Evolutionary conservation across 1,140 invertebrate genomes (phyloP).

Genomic region (Eriocheir sinensis): DNA sequence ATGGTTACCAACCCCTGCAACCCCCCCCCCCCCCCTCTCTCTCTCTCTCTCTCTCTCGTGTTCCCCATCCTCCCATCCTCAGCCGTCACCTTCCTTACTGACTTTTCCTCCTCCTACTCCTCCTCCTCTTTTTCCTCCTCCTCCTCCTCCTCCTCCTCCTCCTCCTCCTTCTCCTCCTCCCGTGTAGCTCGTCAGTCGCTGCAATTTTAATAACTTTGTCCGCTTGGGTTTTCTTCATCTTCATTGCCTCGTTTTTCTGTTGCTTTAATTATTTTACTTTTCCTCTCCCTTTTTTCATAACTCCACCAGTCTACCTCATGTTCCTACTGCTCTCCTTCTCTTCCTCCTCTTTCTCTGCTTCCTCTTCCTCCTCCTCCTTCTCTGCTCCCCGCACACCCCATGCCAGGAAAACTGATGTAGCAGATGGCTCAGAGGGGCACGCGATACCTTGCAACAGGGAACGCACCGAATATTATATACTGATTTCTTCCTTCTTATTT

Average conservation of each 20-base stretch:
- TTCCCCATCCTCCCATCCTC: too few relatives aligned
- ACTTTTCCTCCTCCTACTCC: background rate
- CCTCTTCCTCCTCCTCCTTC: background rate
- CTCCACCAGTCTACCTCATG: background rate
- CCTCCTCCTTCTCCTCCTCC: background rate
- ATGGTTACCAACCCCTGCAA: slow-evolving; percentile 68
- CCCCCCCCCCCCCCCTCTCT: background rate
- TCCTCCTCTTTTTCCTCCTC: background rate
- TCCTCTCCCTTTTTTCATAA: background rate
- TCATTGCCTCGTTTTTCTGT: background rate
- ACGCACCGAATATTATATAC: too few relatives aligned
- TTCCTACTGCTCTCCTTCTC: background rate
- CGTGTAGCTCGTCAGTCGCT: background rate
- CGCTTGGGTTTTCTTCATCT: background rate
- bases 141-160: background rate
- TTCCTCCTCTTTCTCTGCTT: slow-evolving; percentile 14
- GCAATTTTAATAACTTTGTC: background rate
- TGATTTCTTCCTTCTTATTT: too few relatives aligned
- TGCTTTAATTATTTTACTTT: background rate
- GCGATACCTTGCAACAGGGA: too few relatives aligned
- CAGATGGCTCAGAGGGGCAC: too few relatives aligned
- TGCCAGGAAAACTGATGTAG: too few relatives aligned
- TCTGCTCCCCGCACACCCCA: too few relatives aligned
- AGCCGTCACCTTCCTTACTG: background rate
- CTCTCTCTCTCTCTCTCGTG: background rate